A percentile compares a stretch with the other conserved stretches of the same genome.
These are phyloP conservation scores for Eristalis intricaria DNA, from an alignment of 2,888 invertebrate genomes.

Conservation along the genomic window DNA sequence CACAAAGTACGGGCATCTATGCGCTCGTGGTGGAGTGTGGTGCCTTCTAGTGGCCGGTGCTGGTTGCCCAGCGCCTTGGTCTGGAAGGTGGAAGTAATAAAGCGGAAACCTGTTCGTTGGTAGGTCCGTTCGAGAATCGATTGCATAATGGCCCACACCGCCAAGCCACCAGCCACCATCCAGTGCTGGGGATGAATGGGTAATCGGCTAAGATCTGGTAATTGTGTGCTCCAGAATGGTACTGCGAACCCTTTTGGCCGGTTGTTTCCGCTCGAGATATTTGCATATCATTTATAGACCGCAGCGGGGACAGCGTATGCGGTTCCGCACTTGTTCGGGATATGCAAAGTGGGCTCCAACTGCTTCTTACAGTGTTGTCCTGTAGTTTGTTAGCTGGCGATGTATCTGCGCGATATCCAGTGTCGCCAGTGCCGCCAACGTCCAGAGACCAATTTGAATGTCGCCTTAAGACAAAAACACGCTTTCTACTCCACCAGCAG, in stretches of 20 bases:
- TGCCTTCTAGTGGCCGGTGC: too few relatives aligned
- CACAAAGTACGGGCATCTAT: slow-evolving; percentile 37
- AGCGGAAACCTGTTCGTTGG: slow-evolving; percentile 63
- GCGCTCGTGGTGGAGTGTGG: not conserved
- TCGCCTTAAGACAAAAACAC: slow-evolving; percentile 71
- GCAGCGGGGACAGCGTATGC: slow-evolving; percentile 24
- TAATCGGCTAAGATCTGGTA: slow-evolving; percentile 68
- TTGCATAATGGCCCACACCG: slow-evolving; percentile 56
- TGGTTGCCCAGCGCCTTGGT: not conserved
- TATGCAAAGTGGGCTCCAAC: slow-evolving; percentile 69
- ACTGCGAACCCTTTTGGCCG: slow-evolving; percentile 57
- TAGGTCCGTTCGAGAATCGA: slow-evolving; percentile 51
- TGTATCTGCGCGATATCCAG: slow-evolving; percentile 64
- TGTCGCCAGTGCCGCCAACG: slow-evolving; percentile 71
- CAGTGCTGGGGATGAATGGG: slow-evolving; percentile 14
- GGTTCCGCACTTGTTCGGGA: slow-evolving; percentile 69
- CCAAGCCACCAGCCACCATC: not conserved
- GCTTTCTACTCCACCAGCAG: slow-evolving; percentile 32
- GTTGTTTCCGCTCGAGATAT: slow-evolving; percentile 62
- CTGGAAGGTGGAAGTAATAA: slow-evolving; percentile 56
- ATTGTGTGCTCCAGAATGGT: slow-evolving; percentile 64
- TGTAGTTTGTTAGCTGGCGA: slow-evolving; percentile 59
- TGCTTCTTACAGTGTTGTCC: slow-evolving; percentile 47
- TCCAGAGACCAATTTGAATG: slow-evolving; percentile 69
- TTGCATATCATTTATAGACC: slow-evolving; percentile 68